phyloP scores from a whole-genome alignment of 2,113 vertebrate genomes.

The Xenopus tropicalis region UCB_Xtro_10.0 CM004452.2:52115001-52115500 shows the following conservation, averaged over 20 bases:
- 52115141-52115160: conserved; percentile 16
- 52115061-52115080: too few relatives aligned
- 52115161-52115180: background rate
- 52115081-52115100: background rate
- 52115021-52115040: too few relatives aligned
- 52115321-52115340: background rate
- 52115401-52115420: too few relatives aligned
- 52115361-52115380: too few relatives aligned
- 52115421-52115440: too few relatives aligned
- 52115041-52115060: too few relatives aligned
- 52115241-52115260: background rate
- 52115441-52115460: too few relatives aligned
- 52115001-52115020: too few relatives aligned
- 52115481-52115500: too few relatives aligned
- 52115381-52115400: too few relatives aligned
- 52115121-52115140: conserved; percentile 29
- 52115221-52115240: conserved; percentile 10
- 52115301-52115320: background rate
- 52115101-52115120: conserved; percentile 19
- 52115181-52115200: conserved; percentile 3
- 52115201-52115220: background rate
- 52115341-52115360: too few relatives aligned
- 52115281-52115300: background rate
- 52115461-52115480: too few relatives aligned
- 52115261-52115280: background rate